Evolutionary conservation across 1,140 invertebrate genomes (phyloP).

Genomic region (Paracyclopina nana): DNA sequence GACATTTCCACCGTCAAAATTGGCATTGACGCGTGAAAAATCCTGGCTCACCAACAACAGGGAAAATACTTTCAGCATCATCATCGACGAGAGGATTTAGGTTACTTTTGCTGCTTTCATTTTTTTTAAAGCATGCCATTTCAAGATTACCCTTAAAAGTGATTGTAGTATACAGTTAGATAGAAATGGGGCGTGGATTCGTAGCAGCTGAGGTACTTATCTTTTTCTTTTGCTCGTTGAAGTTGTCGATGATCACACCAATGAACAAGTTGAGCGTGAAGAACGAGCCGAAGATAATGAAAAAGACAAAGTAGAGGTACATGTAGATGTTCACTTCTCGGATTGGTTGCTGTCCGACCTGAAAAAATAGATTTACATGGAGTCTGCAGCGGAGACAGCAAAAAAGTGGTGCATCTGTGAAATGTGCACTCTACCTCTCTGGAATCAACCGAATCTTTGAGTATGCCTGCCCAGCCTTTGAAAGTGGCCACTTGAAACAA

Average conservation of each 20-base stretch:
- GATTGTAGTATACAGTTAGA: too few relatives aligned
- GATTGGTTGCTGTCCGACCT: constrained; percentile 73
- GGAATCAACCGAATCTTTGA: constrained; percentile 93
- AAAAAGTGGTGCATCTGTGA: not conserved
- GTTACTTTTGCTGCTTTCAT: too few relatives aligned
- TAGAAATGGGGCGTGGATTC: too few relatives aligned
- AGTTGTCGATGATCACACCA: constrained; percentile 95
- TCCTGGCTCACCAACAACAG: too few relatives aligned
- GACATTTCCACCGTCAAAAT: too few relatives aligned
- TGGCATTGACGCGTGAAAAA: too few relatives aligned
- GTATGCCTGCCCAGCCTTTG: constrained; percentile 48
- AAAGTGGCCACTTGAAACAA: constrained; percentile 97
- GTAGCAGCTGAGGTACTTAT: constrained; percentile 29
- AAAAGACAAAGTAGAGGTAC: constrained; percentile 95
- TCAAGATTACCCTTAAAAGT: too few relatives aligned
- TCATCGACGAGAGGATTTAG: too few relatives aligned
- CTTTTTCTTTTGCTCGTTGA: constrained; percentile 98
- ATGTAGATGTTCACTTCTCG: constrained; percentile 86
- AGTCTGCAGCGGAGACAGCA: not conserved
- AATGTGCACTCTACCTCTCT: constrained; percentile 41
- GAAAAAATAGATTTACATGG: constrained; percentile 20
- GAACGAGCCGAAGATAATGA: constrained; percentile 92
- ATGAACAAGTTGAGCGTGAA: constrained; percentile 95
- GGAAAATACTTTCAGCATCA: too few relatives aligned
- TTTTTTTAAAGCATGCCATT: too few relatives aligned